Evolutionary conservation across 2,113 vertebrate species (phyloP).

Genomic region (Eretmochelys imbricata): DNA sequence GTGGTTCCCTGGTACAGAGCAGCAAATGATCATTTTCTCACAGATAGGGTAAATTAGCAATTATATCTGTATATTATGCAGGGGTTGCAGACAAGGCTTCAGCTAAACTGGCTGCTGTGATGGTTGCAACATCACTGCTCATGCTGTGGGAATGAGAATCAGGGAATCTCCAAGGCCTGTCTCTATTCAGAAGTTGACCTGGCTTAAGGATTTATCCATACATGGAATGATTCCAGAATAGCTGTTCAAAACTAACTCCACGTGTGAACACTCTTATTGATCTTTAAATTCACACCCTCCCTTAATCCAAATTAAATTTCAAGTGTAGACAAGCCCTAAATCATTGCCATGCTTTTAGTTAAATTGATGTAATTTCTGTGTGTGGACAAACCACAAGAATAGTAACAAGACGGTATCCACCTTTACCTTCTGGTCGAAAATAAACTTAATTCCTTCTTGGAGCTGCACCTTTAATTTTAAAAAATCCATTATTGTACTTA

Average conservation of each 20-base stretch:
- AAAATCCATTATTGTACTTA: conserved; percentile 41
- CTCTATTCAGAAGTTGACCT: not conserved
- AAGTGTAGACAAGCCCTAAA: conserved; percentile 54
- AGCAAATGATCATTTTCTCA: not conserved
- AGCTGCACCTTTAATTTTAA: conserved; percentile 24
- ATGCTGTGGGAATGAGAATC: not conserved
- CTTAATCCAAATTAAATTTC: conserved; percentile 46
- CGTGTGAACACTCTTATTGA: not conserved
- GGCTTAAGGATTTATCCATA: not conserved
- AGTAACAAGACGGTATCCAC: conserved; percentile 48
- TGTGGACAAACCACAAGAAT: conserved; percentile 43
- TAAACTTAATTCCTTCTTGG: conserved; percentile 25
- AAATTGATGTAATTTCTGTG: conserved; percentile 23
- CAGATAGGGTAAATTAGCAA: not conserved
- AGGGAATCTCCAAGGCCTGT: not conserved
- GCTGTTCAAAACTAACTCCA: not conserved
- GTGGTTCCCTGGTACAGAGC: conserved; percentile 23
- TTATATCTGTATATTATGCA: not conserved
- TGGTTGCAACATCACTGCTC: not conserved
- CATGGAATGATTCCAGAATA: not conserved
- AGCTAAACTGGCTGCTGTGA: not conserved
- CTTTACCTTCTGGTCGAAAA: conserved; percentile 32
- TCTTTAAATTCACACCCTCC: conserved; percentile 48
- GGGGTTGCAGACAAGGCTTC: not conserved
- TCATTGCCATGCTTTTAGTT: conserved; percentile 34